Percentiles rank a stretch among this genome's conserved stretches.
These are phyloP conservation scores for Leucopternis melanops DNA, from an alignment of 2,113 vertebrate species.

Conservation along the genomic window DNA sequence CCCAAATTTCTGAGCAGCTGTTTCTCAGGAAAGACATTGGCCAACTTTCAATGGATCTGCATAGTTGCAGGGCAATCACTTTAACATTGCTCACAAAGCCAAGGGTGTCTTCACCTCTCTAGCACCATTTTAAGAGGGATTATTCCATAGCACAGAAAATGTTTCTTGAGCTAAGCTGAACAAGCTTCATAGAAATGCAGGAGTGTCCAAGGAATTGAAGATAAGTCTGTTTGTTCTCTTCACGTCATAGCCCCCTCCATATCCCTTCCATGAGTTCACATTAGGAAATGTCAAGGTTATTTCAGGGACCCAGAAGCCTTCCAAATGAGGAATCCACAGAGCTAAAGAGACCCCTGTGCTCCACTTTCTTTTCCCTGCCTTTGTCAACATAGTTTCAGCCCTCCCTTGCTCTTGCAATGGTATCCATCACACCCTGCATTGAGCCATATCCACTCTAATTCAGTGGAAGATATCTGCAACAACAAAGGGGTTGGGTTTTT, in stretches of 20 bases:
- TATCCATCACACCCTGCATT: not conserved
- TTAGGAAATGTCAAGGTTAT: not conserved
- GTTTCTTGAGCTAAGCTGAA: not conserved
- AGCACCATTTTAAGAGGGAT: not conserved
- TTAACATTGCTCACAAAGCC: not conserved
- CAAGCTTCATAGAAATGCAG: not conserved
- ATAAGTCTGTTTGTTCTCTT: not conserved
- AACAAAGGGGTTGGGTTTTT: not conserved
- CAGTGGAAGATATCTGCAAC: not conserved
- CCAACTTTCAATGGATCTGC: not conserved
- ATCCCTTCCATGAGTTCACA: not conserved
- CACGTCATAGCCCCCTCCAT: rapidly evolving
- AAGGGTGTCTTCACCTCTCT: not conserved
- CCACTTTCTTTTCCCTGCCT: not conserved
- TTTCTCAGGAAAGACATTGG: slow-evolving; percentile 35
- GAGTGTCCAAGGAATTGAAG: not conserved
- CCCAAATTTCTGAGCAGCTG: slow-evolving; percentile 46
- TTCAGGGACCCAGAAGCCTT: not conserved
- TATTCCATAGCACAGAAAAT: not conserved
- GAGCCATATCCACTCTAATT: not conserved
- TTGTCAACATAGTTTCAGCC: not conserved
- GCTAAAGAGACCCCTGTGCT: not conserved
- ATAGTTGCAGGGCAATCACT: not conserved
- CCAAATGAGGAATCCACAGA: not conserved
- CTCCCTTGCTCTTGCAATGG: not conserved